Percentiles rank a stretch among this genome's conserved stretches.
Evolutionary conservation across 2,888 invertebrate genomes (phyloP).

Genomic region (Tachystola acroxantha): DNA sequence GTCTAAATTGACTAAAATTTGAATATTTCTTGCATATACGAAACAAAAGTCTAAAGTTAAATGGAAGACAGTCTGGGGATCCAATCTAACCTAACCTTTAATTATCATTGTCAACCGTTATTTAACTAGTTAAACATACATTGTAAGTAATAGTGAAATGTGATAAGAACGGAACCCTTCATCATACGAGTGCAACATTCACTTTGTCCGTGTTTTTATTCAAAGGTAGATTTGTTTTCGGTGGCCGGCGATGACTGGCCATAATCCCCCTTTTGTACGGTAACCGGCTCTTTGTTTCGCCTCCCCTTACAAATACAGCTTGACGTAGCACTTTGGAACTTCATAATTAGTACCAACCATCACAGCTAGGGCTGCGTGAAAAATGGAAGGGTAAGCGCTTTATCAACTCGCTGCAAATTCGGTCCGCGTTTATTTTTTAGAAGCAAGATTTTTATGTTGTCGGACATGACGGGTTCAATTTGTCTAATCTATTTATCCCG

Average conservation of each 20-base stretch:
- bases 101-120: too few relatives aligned
- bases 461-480: too few relatives aligned
- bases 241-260: not conserved
- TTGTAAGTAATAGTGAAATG: too few relatives aligned
- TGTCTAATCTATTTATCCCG: too few relatives aligned
- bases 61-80: too few relatives aligned
- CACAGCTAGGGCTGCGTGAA: not conserved
- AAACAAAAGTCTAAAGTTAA: too few relatives aligned
- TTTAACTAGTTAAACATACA: too few relatives aligned
- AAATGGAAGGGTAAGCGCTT: constrained; percentile 1
- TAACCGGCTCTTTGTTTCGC: constrained; percentile 10
- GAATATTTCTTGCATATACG: too few relatives aligned
- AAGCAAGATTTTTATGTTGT: not conserved
- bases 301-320: constrained; percentile 8
- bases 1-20: too few relatives aligned
- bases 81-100: too few relatives aligned
- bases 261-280: constrained; percentile 5
- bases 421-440: not conserved
- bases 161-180: not conserved
- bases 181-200: not conserved
- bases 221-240: not conserved
- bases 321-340: constrained; percentile 10
- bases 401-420: not conserved
- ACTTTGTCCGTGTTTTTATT: not conserved
- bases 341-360: constrained; percentile 5